Percentiles rank a stretch among this genome's conserved stretches.
Conservation (phyloP, 2,888 invertebrate species). For the Hydrotaea diabolus region DNA sequence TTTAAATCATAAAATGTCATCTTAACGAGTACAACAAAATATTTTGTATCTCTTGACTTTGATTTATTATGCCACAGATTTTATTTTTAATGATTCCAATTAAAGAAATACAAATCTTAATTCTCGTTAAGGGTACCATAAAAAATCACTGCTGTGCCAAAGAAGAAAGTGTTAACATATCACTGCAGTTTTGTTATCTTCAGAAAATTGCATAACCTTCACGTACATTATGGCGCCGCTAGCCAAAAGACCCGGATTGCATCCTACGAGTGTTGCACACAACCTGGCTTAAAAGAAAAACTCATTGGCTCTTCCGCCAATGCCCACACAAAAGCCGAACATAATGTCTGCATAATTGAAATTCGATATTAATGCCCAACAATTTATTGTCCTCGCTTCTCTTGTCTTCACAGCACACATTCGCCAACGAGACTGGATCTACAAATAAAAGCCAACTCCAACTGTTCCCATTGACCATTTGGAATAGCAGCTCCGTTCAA, state of each 20-base stretch:
- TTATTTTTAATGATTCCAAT: too few species aligned
- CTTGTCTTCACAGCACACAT: not conserved
- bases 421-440: not conserved
- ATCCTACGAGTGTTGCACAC: not conserved
- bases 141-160: too few species aligned
- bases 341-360: not conserved
- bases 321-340: not conserved
- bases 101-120: too few species aligned
- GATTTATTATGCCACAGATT: too few species aligned
- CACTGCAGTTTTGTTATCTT: too few species aligned
- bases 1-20: too few species aligned
- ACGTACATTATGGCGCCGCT: not conserved
- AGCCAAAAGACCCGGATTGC: not conserved
- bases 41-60: too few species aligned
- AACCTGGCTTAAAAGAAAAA: not conserved
- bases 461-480: not conserved
- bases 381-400: not conserved
- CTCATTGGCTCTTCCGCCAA: not conserved
- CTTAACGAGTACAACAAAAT: too few species aligned
- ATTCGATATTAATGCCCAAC: not conserved
- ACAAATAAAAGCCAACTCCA: too few species aligned
- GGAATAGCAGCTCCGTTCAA: constrained; percentile 11
- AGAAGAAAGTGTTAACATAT: too few species aligned
- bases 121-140: too few species aligned
- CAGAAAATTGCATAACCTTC: too few species aligned